phyloP scores from a whole-genome alignment of 37 sponge, comb jelly and placozoan genomes.

The Axinella damicornis region DNA sequence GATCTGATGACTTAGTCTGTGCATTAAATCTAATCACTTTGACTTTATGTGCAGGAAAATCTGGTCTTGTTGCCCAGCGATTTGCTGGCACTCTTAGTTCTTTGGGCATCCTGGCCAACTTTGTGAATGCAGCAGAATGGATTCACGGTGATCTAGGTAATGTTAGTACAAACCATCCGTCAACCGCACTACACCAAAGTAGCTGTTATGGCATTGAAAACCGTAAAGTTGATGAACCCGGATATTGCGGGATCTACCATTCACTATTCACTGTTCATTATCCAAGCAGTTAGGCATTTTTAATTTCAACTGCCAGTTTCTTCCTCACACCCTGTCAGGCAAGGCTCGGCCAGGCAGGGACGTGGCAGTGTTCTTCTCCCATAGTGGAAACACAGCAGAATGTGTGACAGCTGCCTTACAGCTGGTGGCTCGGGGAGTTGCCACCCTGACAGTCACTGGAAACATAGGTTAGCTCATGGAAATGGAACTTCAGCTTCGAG shows the following conservation, averaged over 20 bases:
- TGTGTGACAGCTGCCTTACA: conserved; percentile 62
- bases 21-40: no score
- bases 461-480: conserved; percentile 34
- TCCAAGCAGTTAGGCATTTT: no score
- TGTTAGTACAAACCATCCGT: no score
- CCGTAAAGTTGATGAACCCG: no score
- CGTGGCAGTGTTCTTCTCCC: conserved; percentile 79
- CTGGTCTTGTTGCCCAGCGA: conserved; percentile 72
- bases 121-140: conserved; percentile 84
- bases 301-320: neutral
- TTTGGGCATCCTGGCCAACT: conserved; percentile 66
- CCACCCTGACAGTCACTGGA: conserved; percentile 49
- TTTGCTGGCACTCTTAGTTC: conserved; percentile 82
- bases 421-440: conserved; percentile 43
- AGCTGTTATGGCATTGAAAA: no score
- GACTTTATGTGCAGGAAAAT: conserved; percentile 73
- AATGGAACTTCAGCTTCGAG: no score
- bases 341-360: conserved; percentile 63
- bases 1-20: no score
- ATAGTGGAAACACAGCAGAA: conserved; percentile 84
- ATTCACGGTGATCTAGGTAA: conserved; percentile 87
- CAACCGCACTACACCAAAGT: no score
- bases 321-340: conserved; percentile 23
- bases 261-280: no score
- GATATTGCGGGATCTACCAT: no score